Conservation (phyloP, 2,797 vertebrate genomes). For the Hippocampus kuda region DNA sequence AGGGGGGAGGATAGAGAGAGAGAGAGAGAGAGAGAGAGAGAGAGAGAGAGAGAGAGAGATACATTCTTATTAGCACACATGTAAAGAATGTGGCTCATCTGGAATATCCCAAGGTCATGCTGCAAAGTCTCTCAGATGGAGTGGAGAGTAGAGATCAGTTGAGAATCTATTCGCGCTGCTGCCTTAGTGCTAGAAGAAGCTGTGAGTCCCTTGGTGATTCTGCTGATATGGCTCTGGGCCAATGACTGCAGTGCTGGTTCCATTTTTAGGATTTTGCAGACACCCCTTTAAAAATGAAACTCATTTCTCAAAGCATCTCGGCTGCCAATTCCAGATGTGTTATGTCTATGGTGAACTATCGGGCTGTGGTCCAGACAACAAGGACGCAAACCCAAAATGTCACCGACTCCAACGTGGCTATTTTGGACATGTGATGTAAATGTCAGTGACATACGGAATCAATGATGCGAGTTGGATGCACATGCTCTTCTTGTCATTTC, state of each 20-base stretch:
- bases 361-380: constrained; percentile 18
- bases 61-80: constrained; percentile 12
- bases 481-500: constrained; percentile 29
- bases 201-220: constrained; percentile 45
- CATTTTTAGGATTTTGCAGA: constrained; percentile 35
- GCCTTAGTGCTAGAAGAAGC: constrained; percentile 39
- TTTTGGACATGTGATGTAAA: constrained; percentile 46
- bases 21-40: background rate
- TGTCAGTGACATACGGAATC: constrained; percentile 34
- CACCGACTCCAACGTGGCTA: constrained; percentile 34
- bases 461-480: constrained; percentile 22
- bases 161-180: constrained; percentile 42
- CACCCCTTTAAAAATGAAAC: constrained; percentile 42
- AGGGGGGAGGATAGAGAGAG: background rate
- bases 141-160: constrained; percentile 30
- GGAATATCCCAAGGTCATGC: constrained; percentile 58
- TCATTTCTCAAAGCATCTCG: constrained; percentile 45
- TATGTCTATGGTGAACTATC: constrained; percentile 34
- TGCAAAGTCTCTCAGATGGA: constrained; percentile 53
- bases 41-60: constrained; percentile 8
- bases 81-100: constrained; percentile 32
- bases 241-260: constrained; percentile 47
- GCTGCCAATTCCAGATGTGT: constrained; percentile 50
- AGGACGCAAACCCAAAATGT: constrained; percentile 26
- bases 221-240: constrained; percentile 45